These are phyloP conservation scores for Lytechinus variegatus DNA, from an alignment of 35 echinoderm and acorn worm genomes.

Conservation along the genomic window DNA sequence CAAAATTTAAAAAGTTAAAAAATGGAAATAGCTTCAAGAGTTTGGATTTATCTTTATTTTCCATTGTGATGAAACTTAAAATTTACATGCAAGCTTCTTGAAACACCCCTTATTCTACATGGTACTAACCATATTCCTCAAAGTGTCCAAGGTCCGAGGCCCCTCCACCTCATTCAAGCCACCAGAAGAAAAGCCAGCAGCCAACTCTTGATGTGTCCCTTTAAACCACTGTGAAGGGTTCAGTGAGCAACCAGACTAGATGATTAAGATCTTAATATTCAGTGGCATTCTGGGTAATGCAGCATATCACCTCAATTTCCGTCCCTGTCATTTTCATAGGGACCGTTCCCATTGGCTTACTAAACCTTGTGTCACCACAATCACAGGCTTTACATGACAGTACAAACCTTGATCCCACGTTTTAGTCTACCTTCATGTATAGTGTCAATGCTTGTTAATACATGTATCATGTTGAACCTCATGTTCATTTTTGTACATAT, in stretches of 20 bases:
- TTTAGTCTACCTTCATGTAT: too few species aligned
- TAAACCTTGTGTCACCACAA: neutral
- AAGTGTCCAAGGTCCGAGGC: neutral
- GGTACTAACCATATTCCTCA: slow-evolving; percentile 3
- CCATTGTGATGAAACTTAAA: too few species aligned
- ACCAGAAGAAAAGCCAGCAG: slow-evolving; percentile 43
- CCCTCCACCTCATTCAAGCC: slow-evolving; percentile 30
- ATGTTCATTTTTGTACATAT: too few species aligned
- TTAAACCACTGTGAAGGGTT: slow-evolving; percentile 31
- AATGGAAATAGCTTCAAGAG: too few species aligned
- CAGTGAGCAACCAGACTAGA: slow-evolving; percentile 42
- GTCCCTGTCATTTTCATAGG: neutral
- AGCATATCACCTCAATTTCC: slow-evolving; percentile 24
- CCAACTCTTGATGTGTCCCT: slow-evolving; percentile 24
- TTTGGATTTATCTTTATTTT: too few species aligned
- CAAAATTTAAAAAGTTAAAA: too few species aligned
- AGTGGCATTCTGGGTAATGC: slow-evolving; percentile 46
- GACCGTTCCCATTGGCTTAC: neutral
- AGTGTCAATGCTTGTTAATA: too few species aligned
- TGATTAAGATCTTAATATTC: neutral
- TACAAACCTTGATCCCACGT: neutral
- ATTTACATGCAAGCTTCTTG: neutral
- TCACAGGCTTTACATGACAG: slow-evolving; percentile 48
- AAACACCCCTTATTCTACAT: neutral
- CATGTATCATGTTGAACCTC: too few species aligned